Percentiles rank a stretch among this genome's conserved stretches.
Conservation (phyloP, 1,140 invertebrate species). For the Pseudachorutes palmiensis region DNA sequence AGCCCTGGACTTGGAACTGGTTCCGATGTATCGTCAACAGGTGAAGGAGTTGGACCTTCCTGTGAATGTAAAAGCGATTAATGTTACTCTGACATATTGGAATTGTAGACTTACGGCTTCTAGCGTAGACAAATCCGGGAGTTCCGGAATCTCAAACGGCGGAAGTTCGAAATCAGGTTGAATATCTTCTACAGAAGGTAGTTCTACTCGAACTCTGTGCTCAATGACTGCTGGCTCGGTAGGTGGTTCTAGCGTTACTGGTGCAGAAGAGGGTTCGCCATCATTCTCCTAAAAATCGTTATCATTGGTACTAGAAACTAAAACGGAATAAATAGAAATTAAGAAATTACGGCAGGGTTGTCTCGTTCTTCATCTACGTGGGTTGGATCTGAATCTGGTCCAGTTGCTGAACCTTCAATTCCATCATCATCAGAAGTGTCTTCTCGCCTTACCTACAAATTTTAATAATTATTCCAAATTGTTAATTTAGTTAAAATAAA, state of each 20-base stretch:
- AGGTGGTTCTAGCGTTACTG: neutral
- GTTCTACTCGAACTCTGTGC: neutral
- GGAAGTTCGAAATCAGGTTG: neutral
- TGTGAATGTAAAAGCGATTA: neutral
- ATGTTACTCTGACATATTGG: neutral
- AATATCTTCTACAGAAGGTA: neutral
- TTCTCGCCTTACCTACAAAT: neutral
- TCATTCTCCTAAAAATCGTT: neutral
- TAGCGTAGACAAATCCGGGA: neutral
- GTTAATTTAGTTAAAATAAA: neutral
- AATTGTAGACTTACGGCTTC: neutral
- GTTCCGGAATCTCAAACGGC: neutral
- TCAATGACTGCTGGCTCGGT: neutral
- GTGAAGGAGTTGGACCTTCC: neutral
- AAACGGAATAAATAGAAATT: too few relatives aligned
- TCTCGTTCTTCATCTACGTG: neutral
- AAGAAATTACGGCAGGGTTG: neutral
- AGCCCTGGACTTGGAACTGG: too few relatives aligned
- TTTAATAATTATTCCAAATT: neutral
- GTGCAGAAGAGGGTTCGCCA: neutral
- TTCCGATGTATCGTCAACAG: too few relatives aligned
- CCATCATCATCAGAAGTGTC: neutral
- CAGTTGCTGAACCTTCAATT: neutral
- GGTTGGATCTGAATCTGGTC: neutral
- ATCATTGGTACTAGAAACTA: neutral